Base-by-base conservation (phyloP, 2,888 invertebrate species). In the Autographa gamma region DNA sequence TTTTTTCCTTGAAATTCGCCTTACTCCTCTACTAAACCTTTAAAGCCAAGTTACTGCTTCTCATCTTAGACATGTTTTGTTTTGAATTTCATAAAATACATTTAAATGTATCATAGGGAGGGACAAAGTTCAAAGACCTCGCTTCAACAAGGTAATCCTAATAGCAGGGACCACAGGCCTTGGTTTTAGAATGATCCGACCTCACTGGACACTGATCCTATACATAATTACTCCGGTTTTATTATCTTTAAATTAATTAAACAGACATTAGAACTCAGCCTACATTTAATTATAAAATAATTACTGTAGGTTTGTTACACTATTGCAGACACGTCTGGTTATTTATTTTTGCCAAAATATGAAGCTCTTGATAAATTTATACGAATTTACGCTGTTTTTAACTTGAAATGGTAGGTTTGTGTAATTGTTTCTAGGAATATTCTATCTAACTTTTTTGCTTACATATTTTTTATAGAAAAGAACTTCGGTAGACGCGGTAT, bases 101-200 rank as follows among this genome's bases (percentile, higher is more conserved):
- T 34, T 79, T 77, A 75, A 66, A 62, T 66, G 66, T 38, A 66
- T 34, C 34, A 58, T 41, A 61, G 64, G 74, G 80, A 64, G 67
- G 67, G 41, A 79, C 75, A 70, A 63, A 66, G 64, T 38, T 41
- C 18, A 64, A 64, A 59, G 76, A 75, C 76, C 62, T 79, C 80
- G 71, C 62, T 75, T 77, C 77, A 76, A 60, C 43, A 41, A 38
- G 38, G 77, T 77, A 77, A 77, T 75, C 71, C 76, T 63, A 63
- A 79, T 61, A 67, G 69, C 69, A 68, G 61, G 66, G 82, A 66
- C 67, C 63, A 59, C 68, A 67, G 82, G 78, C 79, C 75, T 72
- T 59, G 8, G 71, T 81, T 71, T 69, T 81, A 71, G 60, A 66
- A 67, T 78, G 66, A 79, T 72, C 71, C 66, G 58, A 59, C 66